Evolutionary conservation across 2,797 vertebrate species (phyloP), one percentile per base, ranked within the genome.

Genomic region (Simalia tracyae): DNA sequence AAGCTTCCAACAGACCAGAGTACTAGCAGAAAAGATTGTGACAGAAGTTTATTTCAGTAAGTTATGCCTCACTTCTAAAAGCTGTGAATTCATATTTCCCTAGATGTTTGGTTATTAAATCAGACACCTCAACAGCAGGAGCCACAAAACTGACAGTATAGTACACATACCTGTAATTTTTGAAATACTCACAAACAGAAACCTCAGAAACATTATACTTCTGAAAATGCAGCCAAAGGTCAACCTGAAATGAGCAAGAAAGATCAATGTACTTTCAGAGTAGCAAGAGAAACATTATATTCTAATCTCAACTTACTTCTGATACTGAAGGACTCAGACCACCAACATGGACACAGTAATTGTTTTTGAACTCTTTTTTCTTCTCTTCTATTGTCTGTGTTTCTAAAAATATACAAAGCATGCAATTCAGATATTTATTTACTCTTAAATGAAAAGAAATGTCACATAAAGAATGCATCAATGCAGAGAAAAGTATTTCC

Each of bases 141-240:
- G 31, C 15, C 31, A 42, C 31, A 24, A 72, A 85, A 2, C 5
- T 15, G n/a, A 0, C 31, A 89, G 59, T 88, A 15, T 26, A 22
- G 84, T 31, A 31, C 50, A 68, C 50, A 56, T 89, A 97, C 97
- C 97, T 98, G 96, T 91, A 94, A 91, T 94, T 93, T 90, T 59
- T 11, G 92, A 95, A 94, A 95, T 93, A 96, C 54, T 76, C 93
- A 94, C 89, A 95, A 91, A 94, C 86, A 15, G 93, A 91, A 94
- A 94, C 66, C 31, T 96, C 95, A 93, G 95, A 96, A 94, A 97
- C 92, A 66, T 96, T 94, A 3, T 97, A 96, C 89, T 97, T 97
- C 91, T 95, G 94, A 91, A 97, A 97, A 94, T 93, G 90, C 54
- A 90, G 92, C 54, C 93, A 96, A 92, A 97, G 89, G 22, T 97